A percentile compares a stretch with the other conserved stretches of the same genome.
Evolutionary conservation across 2,113 vertebrate species (phyloP).

Genomic region (Cyprinodon variegatus): DNA sequence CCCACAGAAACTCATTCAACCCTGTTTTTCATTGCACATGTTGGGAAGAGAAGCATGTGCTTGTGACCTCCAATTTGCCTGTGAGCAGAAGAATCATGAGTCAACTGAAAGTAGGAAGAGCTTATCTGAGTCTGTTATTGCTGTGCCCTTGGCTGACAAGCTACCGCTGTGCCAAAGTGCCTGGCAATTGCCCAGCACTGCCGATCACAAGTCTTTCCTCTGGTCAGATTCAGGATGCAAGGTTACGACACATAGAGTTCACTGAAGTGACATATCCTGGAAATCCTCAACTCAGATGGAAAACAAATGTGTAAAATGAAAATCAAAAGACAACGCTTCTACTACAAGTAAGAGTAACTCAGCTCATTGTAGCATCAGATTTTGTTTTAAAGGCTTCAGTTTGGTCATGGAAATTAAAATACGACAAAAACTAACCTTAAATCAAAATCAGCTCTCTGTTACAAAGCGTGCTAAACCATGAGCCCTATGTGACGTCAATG

Average conservation of each 20-base stretch:
- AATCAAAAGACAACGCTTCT: neutral
- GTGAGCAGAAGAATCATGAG: slow-evolving; percentile 22
- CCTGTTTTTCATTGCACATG: slow-evolving; percentile 4
- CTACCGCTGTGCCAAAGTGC: slow-evolving; percentile 43
- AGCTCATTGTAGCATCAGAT: neutral
- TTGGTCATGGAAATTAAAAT: neutral
- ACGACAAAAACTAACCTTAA: neutral
- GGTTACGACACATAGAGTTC: slow-evolving; percentile 53
- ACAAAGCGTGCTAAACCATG: neutral
- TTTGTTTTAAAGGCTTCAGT: neutral
- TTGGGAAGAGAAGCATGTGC: slow-evolving; percentile 28
- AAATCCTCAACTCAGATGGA: slow-evolving; percentile 43
- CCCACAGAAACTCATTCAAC: slow-evolving; percentile 33
- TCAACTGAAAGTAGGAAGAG: slow-evolving; percentile 28
- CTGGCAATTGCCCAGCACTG: slow-evolving; percentile 14
- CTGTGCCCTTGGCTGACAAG: slow-evolving; percentile 54
- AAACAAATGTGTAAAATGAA: slow-evolving; percentile 10
- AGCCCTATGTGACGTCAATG: neutral
- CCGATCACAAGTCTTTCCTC: slow-evolving; percentile 45
- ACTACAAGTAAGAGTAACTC: neutral
- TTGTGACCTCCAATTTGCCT: slow-evolving; percentile 24
- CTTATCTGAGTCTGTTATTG: slow-evolving; percentile 46
- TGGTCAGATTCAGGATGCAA: slow-evolving; percentile 51
- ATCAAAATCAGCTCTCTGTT: neutral
- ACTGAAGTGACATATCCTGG: slow-evolving; percentile 61